phyloP scores from a whole-genome alignment of 2,113 vertebrate genomes.

The Pteropus alecto region DNA sequence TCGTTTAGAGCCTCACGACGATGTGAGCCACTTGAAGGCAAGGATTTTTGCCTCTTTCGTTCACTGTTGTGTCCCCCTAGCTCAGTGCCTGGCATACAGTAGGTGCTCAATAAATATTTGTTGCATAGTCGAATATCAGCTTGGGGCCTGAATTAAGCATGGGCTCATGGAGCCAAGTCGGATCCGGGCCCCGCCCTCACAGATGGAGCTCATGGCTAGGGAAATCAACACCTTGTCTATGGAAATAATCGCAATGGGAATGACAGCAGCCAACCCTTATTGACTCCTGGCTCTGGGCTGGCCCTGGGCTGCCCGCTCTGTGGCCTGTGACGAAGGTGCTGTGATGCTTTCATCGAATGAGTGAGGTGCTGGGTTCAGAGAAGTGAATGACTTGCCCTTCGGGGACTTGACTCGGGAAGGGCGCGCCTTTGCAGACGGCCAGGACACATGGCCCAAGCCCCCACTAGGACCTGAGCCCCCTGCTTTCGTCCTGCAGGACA shows the following conservation, averaged over 20 bases:
- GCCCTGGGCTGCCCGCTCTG: neutral
- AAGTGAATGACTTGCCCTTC: neutral
- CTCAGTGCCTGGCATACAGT: neutral
- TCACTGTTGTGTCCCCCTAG: neutral
- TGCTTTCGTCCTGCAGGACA: slow-evolving; percentile 21
- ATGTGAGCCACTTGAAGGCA: neutral
- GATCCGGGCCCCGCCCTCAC: neutral
- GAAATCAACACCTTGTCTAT: neutral
- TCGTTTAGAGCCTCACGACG: neutral
- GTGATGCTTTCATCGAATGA: neutral
- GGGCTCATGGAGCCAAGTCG: rapidly evolving
- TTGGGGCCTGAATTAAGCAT: neutral
- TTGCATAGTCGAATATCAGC: neutral
- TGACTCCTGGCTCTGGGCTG: neutral
- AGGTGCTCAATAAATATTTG: neutral
- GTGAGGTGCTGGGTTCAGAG: neutral
- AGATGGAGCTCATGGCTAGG: neutral
- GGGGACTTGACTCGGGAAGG: neutral
- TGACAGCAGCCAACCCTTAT: neutral
- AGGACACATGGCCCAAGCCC: neutral
- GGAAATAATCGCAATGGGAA: neutral
- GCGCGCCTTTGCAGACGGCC: neutral
- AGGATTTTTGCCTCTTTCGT: neutral
- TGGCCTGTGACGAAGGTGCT: neutral
- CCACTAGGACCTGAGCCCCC: neutral